These are phyloP conservation scores for Cyanoderma ruficeps DNA, from an alignment of 2,113 vertebrate genomes.

Conservation along the genomic window DNA sequence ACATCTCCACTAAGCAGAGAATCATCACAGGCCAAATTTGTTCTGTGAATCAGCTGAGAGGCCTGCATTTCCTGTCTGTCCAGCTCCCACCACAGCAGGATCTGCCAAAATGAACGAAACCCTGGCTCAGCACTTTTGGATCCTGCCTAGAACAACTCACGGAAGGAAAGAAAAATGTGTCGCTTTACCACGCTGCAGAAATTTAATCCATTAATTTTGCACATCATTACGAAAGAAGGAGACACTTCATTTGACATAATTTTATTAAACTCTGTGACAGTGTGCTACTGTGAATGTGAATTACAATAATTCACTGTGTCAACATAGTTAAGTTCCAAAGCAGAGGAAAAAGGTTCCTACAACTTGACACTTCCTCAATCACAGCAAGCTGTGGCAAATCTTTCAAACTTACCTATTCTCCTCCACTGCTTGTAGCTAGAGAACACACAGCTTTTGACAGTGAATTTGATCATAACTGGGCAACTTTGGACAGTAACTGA, in stretches of 20 bases:
- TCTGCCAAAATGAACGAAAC: not conserved
- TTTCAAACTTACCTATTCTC: not conserved
- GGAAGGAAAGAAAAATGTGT: constrained; percentile 23
- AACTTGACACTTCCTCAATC: not conserved
- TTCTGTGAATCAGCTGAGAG: not conserved
- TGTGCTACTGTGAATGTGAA: not conserved
- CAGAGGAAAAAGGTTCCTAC: not conserved
- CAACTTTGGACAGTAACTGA: not conserved
- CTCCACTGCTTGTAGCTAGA: not conserved
- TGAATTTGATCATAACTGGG: not conserved
- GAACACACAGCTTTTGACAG: not conserved
- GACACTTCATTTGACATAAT: not conserved
- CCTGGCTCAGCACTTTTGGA: constrained; percentile 48
- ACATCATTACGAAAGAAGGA: not conserved
- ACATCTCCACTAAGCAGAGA: not conserved
- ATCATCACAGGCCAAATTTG: constrained; percentile 31
- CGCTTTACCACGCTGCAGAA: not conserved
- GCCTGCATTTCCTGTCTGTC: constrained; percentile 54
- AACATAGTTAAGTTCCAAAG: not conserved
- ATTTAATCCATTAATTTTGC: not conserved
- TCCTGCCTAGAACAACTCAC: constrained; percentile 30
- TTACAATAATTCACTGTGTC: not conserved
- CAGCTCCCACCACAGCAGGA: constrained; percentile 57
- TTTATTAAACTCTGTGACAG: not conserved
- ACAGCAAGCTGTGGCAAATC: not conserved